phyloP scores from a whole-genome alignment of 2,113 vertebrate genomes.

The Gambusia holbrooki region DNA sequence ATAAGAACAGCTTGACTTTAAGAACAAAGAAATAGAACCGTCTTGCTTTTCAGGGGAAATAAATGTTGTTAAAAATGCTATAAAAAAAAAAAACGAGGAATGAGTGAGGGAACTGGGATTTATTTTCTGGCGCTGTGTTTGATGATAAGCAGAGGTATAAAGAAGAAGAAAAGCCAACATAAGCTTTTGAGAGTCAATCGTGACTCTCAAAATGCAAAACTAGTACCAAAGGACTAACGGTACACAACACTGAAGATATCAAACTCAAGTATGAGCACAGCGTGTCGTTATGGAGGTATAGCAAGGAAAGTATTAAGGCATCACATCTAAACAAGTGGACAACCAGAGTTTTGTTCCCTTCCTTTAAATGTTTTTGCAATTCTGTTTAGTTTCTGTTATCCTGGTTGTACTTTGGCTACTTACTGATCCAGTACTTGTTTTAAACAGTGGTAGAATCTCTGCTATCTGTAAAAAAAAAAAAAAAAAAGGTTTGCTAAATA shows the following conservation, averaged over 20 bases:
- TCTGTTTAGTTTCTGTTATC: too few species aligned
- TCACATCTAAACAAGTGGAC: not conserved
- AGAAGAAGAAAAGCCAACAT: not conserved
- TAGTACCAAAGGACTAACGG: too few species aligned
- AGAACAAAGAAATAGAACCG: constrained; percentile 9
- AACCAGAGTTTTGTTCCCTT: not conserved
- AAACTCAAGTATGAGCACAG: not conserved
- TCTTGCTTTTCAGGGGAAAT: not conserved
- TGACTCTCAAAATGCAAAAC: too few species aligned
- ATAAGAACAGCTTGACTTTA: not conserved
- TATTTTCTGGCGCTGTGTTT: not conserved
- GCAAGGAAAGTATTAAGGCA: not conserved
- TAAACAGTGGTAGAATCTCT: not conserved
- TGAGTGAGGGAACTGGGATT: not conserved
- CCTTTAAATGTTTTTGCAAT: not conserved
- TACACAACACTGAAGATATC: not conserved
- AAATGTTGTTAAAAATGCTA: not conserved
- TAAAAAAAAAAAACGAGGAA: not conserved
- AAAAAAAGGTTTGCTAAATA: not conserved
- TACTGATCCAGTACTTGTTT: too few species aligned
- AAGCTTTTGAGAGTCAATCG: too few species aligned
- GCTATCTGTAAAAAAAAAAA: not conserved
- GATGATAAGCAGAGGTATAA: not conserved
- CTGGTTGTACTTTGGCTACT: too few species aligned
- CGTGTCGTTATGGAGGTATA: not conserved